Percentiles rank a stretch among this genome's conserved stretches.
phyloP scores from a whole-genome alignment of 2,113 vertebrate genomes.

The Camelus dromedarius region DNA sequence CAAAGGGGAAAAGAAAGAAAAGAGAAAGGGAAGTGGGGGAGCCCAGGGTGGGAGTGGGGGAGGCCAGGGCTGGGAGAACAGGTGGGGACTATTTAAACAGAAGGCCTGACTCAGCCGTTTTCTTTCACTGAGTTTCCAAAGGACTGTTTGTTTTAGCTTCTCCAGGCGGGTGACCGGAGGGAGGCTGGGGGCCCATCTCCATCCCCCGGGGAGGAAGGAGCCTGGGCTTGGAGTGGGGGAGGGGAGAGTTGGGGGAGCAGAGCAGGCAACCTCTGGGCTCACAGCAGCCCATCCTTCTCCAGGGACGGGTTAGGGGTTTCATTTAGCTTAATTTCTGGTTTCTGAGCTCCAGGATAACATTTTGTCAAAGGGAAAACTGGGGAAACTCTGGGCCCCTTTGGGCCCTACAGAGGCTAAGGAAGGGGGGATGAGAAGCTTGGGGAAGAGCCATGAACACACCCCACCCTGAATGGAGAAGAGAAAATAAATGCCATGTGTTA shows the following conservation, averaged over 20 bases:
- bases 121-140: constrained; percentile 77
- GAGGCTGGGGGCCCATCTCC: constrained; percentile 10
- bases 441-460: background rate
- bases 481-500: background rate
- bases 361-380: background rate
- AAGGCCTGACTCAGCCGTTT: constrained; percentile 80
- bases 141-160: constrained; percentile 78
- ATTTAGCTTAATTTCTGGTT: background rate
- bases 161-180: background rate
- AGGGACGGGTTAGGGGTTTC: background rate
- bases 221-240: background rate
- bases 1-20: constrained; percentile 70
- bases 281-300: background rate
- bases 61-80: constrained; percentile 60
- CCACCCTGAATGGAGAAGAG: background rate
- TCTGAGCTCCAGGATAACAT: background rate
- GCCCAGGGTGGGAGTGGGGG: constrained; percentile 13
- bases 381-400: background rate
- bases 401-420: background rate
- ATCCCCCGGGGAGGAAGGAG: background rate
- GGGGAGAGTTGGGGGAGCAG: background rate
- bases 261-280: background rate
- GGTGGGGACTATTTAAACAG: constrained; percentile 81
- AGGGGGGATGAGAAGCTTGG: background rate
- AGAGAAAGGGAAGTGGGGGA: constrained; percentile 57